These are phyloP conservation scores for Notoglanidium macrostoma DNA, from an alignment of 2,797 vertebrate genomes.

Conservation along the genomic window DNA sequence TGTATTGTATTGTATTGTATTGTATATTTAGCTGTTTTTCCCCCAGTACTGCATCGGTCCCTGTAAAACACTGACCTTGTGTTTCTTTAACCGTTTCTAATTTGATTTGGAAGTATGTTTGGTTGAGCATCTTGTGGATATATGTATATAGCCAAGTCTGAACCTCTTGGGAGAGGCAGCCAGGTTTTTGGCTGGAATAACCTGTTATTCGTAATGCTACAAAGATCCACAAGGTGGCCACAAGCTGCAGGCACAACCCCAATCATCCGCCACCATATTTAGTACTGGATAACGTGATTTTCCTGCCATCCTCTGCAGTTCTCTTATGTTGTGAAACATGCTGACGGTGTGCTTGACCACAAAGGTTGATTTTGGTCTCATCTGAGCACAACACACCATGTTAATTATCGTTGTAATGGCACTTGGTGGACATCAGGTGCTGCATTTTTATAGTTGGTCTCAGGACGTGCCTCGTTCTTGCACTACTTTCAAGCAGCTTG, in stretches of 20 bases:
- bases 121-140: not conserved
- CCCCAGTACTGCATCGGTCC: not conserved
- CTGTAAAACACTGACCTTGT: not conserved
- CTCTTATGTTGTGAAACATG: not conserved
- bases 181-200: not conserved
- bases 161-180: not conserved
- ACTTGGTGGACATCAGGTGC: not conserved
- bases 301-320: not conserved
- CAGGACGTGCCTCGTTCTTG: not conserved
- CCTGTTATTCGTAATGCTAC: not conserved
- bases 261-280: not conserved
- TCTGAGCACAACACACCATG: not conserved
- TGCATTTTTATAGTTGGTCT: not conserved
- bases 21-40: not conserved
- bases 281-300: not conserved
- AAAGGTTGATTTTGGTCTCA: conserved; percentile 8
- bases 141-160: not conserved
- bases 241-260: not conserved
- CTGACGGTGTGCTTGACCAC: not conserved
- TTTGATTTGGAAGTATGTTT: not conserved
- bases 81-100: not conserved
- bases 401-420: not conserved
- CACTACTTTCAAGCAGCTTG: not conserved
- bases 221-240: not conserved
- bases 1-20: not conserved